Base-by-base conservation (phyloP, 2,888 invertebrate genomes). In the Ditula angustiorana region DNA sequence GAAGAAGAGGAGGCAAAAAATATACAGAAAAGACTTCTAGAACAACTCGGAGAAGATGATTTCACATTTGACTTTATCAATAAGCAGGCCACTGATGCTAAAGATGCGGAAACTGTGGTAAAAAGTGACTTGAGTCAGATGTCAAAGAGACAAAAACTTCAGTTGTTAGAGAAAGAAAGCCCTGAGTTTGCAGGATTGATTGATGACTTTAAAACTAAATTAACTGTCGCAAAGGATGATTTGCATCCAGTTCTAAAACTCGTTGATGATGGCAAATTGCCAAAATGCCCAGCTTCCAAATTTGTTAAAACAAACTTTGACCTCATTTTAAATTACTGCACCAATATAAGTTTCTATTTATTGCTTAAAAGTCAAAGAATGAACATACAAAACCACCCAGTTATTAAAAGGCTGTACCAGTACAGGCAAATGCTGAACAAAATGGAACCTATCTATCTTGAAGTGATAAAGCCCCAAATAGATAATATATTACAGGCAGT, bases 321-420 rank as follows among this genome's bases (percentile, higher is more conserved):
- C 71, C 85, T 96, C 33, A 93, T 95, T 71, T 94, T 94, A 79
- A 98, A 97, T 81, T 98, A 98, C 81, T 96, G 96, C 74, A 95
- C 95, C 21, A 98, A 98, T 82, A 95, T 98, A 37, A 94, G 95
- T 53, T 98, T 97, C 87, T 98, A 98, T 85, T 85, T 99, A 72
- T 93, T 97, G 73, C 86, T 99, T 13, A 98, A 98, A 92, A 94
- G 96, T 60, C 95, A 96, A 78, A 95, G 95, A 74, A 88, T 94
- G 21, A 94, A 94, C 60, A 93, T 97, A 21, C 95, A 95, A 76
- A 95, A 96, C 73, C 99, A 99, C 93, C 99, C 99, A n/a, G 95
- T 99, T 11, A 94, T 97, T 46, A 96, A 97, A 81, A 94, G 97
- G 68, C 91, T 99, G 57, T 95, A 96, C 66, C 97, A 97, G 79